Conservation (phyloP, 1,140 invertebrate genomes). For the Macrotrachela quadricornifera region DNA sequence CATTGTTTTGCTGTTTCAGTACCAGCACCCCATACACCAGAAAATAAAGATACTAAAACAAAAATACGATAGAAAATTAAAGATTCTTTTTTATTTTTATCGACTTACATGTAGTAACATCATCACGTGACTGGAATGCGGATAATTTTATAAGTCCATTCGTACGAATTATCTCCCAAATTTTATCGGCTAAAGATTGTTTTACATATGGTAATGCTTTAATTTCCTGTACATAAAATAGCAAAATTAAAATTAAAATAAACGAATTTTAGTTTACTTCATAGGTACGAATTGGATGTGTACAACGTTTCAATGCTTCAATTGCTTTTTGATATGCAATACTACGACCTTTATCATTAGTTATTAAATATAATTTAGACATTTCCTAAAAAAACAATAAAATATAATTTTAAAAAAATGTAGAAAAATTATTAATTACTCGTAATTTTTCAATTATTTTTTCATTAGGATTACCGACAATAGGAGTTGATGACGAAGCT, state of each 20-base stretch:
- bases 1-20: not conserved
- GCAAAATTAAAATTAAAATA: too few relatives aligned
- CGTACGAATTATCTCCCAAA: conserved; percentile 34
- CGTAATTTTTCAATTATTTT: too few relatives aligned
- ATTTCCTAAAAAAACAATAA: conserved; percentile 22
- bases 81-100: conserved; percentile 36
- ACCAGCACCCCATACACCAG: not conserved
- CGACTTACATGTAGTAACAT: conserved; percentile 25
- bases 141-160: conserved; percentile 33
- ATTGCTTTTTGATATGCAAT: conserved; percentile 36
- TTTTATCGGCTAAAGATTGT: conserved; percentile 32
- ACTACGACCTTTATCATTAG: conserved; percentile 34
- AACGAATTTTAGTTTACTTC: conserved; percentile 11
- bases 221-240: conserved; percentile 22
- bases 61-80: conserved; percentile 31
- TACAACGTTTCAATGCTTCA: conserved; percentile 24
- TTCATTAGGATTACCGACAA: too few relatives aligned
- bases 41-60: conserved; percentile 29
- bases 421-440: too few relatives aligned
- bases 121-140: conserved; percentile 30
- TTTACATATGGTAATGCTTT: conserved; percentile 21
- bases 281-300: conserved; percentile 21
- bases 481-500: too few relatives aligned
- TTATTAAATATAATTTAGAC: conserved; percentile 30
- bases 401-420: too few relatives aligned